Conservation (phyloP, 1,140 invertebrate species). For the Diprion similis region DNA sequence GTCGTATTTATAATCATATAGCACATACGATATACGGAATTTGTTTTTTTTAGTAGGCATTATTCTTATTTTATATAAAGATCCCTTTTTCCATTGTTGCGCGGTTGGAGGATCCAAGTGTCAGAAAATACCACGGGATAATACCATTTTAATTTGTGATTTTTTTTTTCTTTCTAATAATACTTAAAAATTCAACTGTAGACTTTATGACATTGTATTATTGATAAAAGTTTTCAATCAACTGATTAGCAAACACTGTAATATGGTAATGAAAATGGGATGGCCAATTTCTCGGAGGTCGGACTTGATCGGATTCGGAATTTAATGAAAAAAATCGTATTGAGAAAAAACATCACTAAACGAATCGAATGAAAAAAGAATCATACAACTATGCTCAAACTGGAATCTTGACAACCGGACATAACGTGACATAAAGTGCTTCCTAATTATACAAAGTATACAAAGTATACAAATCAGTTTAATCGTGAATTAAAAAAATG, state of each 20-base stretch:
- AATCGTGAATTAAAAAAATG: too few species aligned
- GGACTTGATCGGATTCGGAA: too few species aligned
- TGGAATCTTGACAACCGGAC: not conserved
- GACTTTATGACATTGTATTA: too few species aligned
- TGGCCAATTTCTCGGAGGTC: not conserved
- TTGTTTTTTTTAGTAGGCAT: not conserved
- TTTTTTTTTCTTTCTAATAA: too few species aligned
- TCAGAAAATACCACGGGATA: too few species aligned
- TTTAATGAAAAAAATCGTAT: too few species aligned
- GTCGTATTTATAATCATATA: too few species aligned
- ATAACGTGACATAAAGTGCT: not conserved
- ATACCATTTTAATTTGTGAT: too few species aligned
- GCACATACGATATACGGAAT: not conserved
- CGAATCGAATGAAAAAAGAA: not conserved
- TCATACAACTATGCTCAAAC: not conserved
- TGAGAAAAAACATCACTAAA: not conserved
- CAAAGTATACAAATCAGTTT: not conserved
- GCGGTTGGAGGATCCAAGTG: too few species aligned
- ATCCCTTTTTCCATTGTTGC: not conserved
- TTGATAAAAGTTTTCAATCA: not conserved
- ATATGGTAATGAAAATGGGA: not conserved
- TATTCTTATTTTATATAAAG: not conserved
- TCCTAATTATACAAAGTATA: slow-evolving; percentile 4
- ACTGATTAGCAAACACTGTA: not conserved
- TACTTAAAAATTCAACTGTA: too few species aligned